Evolutionary conservation across 1,140 invertebrate species (phyloP), one percentile per base, ranked within the genome.

Genomic region (Conus betulinus): DNA sequence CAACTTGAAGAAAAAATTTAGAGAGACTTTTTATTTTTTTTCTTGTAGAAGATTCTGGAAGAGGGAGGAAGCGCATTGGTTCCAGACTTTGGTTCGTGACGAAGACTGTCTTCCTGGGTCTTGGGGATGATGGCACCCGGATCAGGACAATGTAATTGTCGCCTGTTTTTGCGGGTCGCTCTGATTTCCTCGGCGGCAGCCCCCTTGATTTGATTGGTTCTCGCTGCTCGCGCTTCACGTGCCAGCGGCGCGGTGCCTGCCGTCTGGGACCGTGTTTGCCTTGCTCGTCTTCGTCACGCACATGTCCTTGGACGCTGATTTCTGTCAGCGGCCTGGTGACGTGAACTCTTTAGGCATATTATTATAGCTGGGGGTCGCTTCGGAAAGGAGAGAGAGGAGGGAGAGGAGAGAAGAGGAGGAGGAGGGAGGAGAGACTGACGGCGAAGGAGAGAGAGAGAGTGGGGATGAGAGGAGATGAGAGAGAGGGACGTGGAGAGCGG

Each of bases 81-180:
- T 71, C 67, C 67, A 71, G 67, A 0, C 6, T 1, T 63, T 13
- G 3, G 15, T 10, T 71, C 8, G 67, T 71, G 67, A 71, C 3
- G 8, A 71, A 23, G 20, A 6, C 3, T 7, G 23, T 71, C 8
- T 7, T 71, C 8, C 8, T 3, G 67, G 20, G 67, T 4, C 55
- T 60, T 63, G 55, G 53, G 25, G 82, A 84, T 84, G 53, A 13
- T 27, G 52, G 23, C 60, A 4, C 8, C 57, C 0, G 53, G 39
- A 3, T 55, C 10, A n/a, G n/a, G 82, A 63, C 2, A n/a, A 53
- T 84, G 52, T 84, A 84, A 84, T 84, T 84, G 82, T 53, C 57
- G 57, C 82, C 57, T 84, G 82, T n/a, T 11, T 60, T 84, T 84
- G 82, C 20, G 15, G 82, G 82, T 84, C 82, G 82, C 55, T 27